Conservation (phyloP, 1,140 invertebrate genomes). For the Leptinotarsa defecta region DNA sequence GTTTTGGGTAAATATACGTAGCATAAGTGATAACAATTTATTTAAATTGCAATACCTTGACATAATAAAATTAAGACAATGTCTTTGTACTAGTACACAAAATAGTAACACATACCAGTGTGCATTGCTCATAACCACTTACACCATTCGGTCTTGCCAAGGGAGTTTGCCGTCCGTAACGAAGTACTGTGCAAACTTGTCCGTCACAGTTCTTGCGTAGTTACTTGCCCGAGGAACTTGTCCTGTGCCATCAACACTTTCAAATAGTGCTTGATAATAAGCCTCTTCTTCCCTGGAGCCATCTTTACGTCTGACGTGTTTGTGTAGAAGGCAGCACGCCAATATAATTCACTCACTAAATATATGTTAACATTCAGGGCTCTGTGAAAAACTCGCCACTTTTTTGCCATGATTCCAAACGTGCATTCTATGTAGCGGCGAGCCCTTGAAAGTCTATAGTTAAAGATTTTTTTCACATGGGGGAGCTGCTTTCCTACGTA, state of each 20-base stretch:
- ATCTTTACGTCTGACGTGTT: conserved; percentile 19
- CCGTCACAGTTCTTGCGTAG: not conserved
- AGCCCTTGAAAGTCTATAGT: conserved; percentile 54
- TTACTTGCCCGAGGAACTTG: conserved; percentile 9
- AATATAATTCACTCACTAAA: conserved; percentile 19
- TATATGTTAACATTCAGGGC: conserved; percentile 26
- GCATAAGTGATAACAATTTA: too few relatives aligned
- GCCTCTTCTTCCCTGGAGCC: conserved; percentile 1
- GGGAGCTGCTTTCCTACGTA: conserved; percentile 51
- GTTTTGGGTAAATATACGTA: too few relatives aligned
- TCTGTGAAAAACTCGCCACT: conserved; percentile 44
- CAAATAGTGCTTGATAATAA: not conserved
- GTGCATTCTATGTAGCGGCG: conserved; percentile 55
- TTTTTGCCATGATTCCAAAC: conserved; percentile 49
- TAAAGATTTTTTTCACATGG: conserved; percentile 54
- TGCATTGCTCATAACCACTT: too few relatives aligned
- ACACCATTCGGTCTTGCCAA: too few relatives aligned
- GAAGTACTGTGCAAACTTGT: not conserved
- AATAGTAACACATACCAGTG: too few relatives aligned
- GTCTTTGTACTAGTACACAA: too few relatives aligned
- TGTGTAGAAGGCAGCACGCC: conserved; percentile 22
- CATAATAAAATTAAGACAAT: too few relatives aligned
- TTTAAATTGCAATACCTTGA: too few relatives aligned
- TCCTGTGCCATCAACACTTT: not conserved
- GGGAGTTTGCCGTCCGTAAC: too few relatives aligned